Base-by-base conservation (phyloP, 2,888 invertebrate genomes). In the Smittia sp. region DNA sequence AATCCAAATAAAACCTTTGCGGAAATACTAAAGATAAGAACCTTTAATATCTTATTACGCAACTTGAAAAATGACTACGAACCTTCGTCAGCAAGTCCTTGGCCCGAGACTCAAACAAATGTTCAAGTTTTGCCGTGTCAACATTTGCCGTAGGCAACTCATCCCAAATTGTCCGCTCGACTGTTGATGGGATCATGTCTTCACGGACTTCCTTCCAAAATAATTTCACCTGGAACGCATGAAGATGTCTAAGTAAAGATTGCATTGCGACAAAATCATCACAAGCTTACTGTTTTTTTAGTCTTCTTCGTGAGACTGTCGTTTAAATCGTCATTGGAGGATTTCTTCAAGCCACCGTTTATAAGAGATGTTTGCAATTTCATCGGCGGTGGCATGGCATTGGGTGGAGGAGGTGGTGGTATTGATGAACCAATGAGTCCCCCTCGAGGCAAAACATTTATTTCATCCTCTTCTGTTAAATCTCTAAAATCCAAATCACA, bases 401-500 rank as follows among this genome's bases (percentile, higher is more conserved):
- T 63, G 0, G 88, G 86, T 2, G 88, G 93, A 0, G 93, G 93
- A 0, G 94, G 90, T 0, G 90, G 93, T 0, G 93, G 92, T 0
- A 92, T 91, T 11, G 90, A 86, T 11, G 89, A 90, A 41, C 86
- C 86, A 1, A 87, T 82, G 7, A 88, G 85, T 3, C 87, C 85
- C 9, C 88, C 86, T 0, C 91, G 90, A 1, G 89, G 88, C 63
- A 89, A 80, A 74, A 90, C 85, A 79, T 94, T 93, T 74, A 90
- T 88, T 80, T 98, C 98, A 76, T 98, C 96, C 74, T 93, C 94
- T 39, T 89, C 89, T 69, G 88, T 88, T 73, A 99, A 85, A 82
- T 98, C 98, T 11, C 95, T 95, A 82, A 99, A 99, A 83, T 99
- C 98, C 79, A 98, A 86, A 83, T 98, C 98, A 81, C 97, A 96